These are phyloP conservation scores for Rhizomys pruinosus DNA, from an alignment of 2,113 vertebrate genomes.

Conservation along the genomic window DNA sequence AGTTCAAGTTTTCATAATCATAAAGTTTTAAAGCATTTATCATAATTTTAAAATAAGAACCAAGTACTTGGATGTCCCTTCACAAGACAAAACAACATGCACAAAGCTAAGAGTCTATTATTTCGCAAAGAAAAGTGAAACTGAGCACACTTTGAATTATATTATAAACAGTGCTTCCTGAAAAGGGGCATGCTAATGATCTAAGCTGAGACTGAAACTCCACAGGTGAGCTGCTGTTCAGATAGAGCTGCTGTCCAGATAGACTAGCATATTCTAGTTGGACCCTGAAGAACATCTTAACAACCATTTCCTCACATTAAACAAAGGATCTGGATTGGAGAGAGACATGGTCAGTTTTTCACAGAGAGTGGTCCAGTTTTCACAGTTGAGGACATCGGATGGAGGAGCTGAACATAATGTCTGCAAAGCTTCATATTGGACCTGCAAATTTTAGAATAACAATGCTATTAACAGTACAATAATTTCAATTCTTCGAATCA, in stretches of 20 bases:
- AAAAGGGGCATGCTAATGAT: background rate
- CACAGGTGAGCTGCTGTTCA: background rate
- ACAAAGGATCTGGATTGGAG: slow-evolving; percentile 89
- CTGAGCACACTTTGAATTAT: background rate
- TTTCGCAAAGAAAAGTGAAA: background rate
- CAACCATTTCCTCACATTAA: slow-evolving; percentile 89
- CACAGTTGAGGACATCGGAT: slow-evolving; percentile 93
- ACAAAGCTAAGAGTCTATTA: background rate
- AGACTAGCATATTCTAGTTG: background rate
- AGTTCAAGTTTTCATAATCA: background rate
- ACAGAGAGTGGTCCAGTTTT: slow-evolving; percentile 92
- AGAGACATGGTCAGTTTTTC: slow-evolving; percentile 90
- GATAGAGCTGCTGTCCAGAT: slow-evolving; percentile 1
- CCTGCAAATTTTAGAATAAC: slow-evolving; percentile 81
- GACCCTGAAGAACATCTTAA: background rate
- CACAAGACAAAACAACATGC: background rate
- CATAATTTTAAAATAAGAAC: too few species aligned
- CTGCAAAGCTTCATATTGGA: slow-evolving; percentile 93
- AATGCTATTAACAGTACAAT: slow-evolving; percentile 28
- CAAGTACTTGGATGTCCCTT: too few species aligned
- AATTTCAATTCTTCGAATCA: background rate
- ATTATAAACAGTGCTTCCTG: background rate
- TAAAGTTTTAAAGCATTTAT: background rate
- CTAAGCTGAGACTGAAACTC: slow-evolving; percentile 7
- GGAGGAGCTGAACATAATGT: slow-evolving; percentile 91